Percentiles rank a stretch among this genome's conserved stretches.
phyloP scores from a whole-genome alignment of 1,140 invertebrate genomes.

The Hesperophylax magnus region DNA sequence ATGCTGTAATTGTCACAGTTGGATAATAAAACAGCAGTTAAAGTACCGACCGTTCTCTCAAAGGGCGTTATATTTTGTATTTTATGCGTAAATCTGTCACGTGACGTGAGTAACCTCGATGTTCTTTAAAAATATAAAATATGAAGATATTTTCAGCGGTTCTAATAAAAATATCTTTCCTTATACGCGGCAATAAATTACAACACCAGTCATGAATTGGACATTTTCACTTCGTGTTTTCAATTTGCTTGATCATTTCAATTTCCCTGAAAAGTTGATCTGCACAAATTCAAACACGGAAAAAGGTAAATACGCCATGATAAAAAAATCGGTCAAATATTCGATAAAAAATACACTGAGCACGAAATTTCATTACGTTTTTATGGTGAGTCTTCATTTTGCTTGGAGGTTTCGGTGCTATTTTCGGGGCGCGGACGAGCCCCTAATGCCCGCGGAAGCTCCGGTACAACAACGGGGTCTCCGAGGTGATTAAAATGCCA shows the following conservation, averaged over 20 bases:
- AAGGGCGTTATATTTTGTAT: not conserved
- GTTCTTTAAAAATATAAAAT: not conserved
- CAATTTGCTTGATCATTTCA: slow-evolving; percentile 10
- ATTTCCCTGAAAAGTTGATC: slow-evolving; percentile 1
- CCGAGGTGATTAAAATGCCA: slow-evolving; percentile 45
- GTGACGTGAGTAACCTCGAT: slow-evolving; percentile 1
- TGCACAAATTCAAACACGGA: not conserved
- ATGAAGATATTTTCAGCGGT: no score
- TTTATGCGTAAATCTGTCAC: slow-evolving; percentile 18
- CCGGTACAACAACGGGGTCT: slow-evolving; percentile 16
- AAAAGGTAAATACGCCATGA: not conserved
- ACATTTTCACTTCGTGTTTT: not conserved
- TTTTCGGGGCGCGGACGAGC: not conserved
- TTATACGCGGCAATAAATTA: no score
- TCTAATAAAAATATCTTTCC: no score
- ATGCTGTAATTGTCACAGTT: slow-evolving; percentile 10
- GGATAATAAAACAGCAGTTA: slow-evolving; percentile 11
- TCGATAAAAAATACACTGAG: no score
- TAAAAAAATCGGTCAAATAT: not conserved
- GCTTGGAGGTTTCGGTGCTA: not conserved
- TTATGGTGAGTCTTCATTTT: not conserved
- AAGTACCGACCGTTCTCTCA: not conserved
- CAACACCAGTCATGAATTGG: not conserved
- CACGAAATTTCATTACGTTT: not conserved
- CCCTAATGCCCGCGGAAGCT: slow-evolving; percentile 16